Conservation (phyloP, 2,888 invertebrate species). For the Chalcosyrphus nemorum region DNA sequence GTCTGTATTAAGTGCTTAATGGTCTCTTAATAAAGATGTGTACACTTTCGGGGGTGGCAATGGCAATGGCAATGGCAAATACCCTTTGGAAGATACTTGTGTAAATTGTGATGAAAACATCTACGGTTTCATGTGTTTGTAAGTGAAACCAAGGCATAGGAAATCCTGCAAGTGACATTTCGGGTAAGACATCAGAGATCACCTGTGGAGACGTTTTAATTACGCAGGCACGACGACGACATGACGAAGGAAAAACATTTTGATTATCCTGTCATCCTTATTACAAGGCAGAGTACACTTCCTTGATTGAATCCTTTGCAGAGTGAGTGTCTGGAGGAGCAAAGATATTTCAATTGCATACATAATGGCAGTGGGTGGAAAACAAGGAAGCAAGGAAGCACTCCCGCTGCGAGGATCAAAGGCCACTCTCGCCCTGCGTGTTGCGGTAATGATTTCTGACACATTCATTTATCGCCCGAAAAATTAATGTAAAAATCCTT, state of each 20-base stretch:
- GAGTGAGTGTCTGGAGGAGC: slow-evolving; percentile 54
- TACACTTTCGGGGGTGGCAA: slow-evolving; percentile 25
- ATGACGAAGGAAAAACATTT: slow-evolving; percentile 69
- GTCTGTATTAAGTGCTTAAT: slow-evolving; percentile 70
- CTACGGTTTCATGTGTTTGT: slow-evolving; percentile 4
- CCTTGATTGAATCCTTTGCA: slow-evolving; percentile 69
- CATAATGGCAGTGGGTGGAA: not conserved
- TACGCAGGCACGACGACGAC: slow-evolving; percentile 24
- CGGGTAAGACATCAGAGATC: slow-evolving; percentile 71
- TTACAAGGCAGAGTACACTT: slow-evolving; percentile 64
- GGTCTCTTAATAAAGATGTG: slow-evolving; percentile 72
- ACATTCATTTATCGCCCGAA: slow-evolving; percentile 66
- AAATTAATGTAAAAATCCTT: slow-evolving; percentile 69
- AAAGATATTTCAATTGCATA: slow-evolving; percentile 69
- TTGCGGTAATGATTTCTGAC: slow-evolving; percentile 71
- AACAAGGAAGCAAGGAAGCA: slow-evolving; percentile 39
- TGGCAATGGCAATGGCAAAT: too few species aligned
- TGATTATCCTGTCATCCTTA: slow-evolving; percentile 72
- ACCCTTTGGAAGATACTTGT: slow-evolving; percentile 25
- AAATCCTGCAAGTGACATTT: slow-evolving; percentile 64
- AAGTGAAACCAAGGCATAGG: slow-evolving; percentile 49
- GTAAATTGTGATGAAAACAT: slow-evolving; percentile 7
- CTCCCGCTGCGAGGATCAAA: slow-evolving; percentile 66
- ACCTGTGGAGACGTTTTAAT: slow-evolving; percentile 74
- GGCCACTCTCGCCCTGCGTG: slow-evolving; percentile 49